These are phyloP conservation scores for Meriones unguiculatus DNA, from an alignment of 2,113 vertebrate species.

Conservation along the genomic window DNA sequence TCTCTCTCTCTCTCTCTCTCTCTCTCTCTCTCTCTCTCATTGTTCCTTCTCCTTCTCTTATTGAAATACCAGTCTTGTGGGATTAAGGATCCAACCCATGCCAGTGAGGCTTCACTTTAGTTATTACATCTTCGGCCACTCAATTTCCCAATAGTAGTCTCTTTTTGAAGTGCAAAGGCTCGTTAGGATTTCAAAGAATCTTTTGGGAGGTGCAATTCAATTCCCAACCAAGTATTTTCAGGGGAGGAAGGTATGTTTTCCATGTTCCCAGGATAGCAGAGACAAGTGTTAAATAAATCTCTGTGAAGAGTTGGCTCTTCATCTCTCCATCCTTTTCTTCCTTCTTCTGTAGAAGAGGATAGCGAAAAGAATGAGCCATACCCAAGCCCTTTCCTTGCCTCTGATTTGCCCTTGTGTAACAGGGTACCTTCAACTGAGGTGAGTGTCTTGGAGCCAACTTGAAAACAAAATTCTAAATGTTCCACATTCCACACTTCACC, in stretches of 20 bases:
- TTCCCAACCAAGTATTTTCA: neutral
- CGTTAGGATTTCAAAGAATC: neutral
- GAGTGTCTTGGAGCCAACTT: neutral
- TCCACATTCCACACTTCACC: slow-evolving; percentile 49
- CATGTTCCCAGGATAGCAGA: neutral
- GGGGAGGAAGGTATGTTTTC: neutral
- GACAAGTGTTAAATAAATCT: neutral
- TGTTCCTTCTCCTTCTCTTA: neutral
- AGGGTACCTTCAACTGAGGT: neutral
- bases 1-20: neutral
- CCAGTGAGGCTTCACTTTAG: neutral
- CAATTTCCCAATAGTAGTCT: neutral
- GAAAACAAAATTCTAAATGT: neutral
- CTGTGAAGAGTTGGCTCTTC: neutral
- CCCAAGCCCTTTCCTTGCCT: neutral
- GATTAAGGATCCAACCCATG: neutral
- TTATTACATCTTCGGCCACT: neutral
- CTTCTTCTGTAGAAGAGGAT: neutral
- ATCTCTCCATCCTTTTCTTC: neutral
- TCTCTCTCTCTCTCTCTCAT: neutral
- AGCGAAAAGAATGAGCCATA: neutral
- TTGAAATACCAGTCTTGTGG: neutral
- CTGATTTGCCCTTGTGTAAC: neutral
- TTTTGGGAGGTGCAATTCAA: neutral
- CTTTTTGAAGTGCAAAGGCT: neutral